phyloP scores from a whole-genome alignment of 2,113 vertebrate species.

The Clarias batrachus region DNA sequence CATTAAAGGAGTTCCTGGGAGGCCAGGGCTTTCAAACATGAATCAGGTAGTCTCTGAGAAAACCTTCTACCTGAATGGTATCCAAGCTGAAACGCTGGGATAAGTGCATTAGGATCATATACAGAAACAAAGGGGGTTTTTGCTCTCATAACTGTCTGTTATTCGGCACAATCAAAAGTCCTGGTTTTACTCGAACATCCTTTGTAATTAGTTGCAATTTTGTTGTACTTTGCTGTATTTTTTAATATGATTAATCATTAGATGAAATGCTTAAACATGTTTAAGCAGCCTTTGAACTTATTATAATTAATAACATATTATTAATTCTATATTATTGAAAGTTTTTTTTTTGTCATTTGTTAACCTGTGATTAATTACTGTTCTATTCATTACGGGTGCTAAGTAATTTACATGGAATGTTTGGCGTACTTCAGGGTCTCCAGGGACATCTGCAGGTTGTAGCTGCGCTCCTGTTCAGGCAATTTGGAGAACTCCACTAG shows the following conservation, averaged over 20 bases:
- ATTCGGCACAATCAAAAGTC: too few relatives aligned
- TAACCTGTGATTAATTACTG: background rate
- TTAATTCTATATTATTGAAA: background rate
- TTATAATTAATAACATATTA: background rate
- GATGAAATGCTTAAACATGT: background rate
- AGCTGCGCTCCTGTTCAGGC: constrained; percentile 93
- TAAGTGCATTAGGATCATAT: too few relatives aligned
- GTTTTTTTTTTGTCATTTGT: background rate
- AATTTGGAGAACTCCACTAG: constrained; percentile 92
- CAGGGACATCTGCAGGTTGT: constrained; percentile 95
- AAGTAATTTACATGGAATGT: background rate
- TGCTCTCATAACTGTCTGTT: too few relatives aligned
- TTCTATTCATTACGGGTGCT: background rate
- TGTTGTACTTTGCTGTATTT: background rate
- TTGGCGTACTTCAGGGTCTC: constrained; percentile 90
- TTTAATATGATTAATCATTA: background rate
- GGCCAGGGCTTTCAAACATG: too few relatives aligned
- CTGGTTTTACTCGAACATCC: too few relatives aligned
- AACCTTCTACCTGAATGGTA: too few relatives aligned
- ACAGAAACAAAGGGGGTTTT: too few relatives aligned
- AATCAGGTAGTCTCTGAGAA: too few relatives aligned
- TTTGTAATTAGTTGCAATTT: background rate
- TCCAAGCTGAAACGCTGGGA: too few relatives aligned
- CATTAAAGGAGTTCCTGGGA: too few relatives aligned
- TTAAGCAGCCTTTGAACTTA: background rate